phyloP scores from a whole-genome alignment of 2,888 invertebrate genomes.

The Andrena trimmerana region DNA sequence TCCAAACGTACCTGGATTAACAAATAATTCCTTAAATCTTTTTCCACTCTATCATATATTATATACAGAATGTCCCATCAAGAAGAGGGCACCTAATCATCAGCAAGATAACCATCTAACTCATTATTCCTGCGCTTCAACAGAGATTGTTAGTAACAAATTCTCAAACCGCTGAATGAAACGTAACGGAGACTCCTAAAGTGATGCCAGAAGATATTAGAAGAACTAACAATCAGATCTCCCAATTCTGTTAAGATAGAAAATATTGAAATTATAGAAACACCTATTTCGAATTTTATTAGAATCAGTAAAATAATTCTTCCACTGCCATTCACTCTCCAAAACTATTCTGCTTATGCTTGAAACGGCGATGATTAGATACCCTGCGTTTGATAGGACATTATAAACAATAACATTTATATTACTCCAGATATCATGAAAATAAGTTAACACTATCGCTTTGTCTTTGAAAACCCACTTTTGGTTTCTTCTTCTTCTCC shows the following conservation, averaged over 20 bases:
- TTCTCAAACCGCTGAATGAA: background rate
- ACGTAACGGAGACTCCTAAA: too few species aligned
- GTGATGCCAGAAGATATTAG: too few species aligned
- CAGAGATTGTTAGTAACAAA: background rate
- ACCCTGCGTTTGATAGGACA: background rate
- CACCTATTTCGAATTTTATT: too few species aligned
- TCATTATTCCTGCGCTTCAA: background rate
- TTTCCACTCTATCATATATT: background rate
- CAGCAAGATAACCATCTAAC: background rate
- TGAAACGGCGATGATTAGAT: too few species aligned
- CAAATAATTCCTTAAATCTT: slow-evolving; percentile 12
- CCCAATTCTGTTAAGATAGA: too few species aligned
- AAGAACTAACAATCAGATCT: background rate
- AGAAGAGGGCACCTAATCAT: background rate
- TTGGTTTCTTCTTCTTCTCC: slow-evolving; percentile 86
- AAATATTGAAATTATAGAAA: too few species aligned
- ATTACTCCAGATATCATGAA: background rate
- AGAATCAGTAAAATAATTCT: too few species aligned
- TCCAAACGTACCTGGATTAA: slow-evolving; percentile 91
- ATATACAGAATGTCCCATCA: slow-evolving; percentile 3
- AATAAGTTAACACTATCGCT: background rate
- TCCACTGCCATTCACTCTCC: too few species aligned
- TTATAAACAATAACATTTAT: background rate
- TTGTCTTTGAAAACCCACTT: slow-evolving; percentile 74
- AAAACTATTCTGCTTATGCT: too few species aligned